These are phyloP conservation scores for Todiramphus chloris DNA, from an alignment of 2,113 vertebrate species.

Conservation along the genomic window DNA sequence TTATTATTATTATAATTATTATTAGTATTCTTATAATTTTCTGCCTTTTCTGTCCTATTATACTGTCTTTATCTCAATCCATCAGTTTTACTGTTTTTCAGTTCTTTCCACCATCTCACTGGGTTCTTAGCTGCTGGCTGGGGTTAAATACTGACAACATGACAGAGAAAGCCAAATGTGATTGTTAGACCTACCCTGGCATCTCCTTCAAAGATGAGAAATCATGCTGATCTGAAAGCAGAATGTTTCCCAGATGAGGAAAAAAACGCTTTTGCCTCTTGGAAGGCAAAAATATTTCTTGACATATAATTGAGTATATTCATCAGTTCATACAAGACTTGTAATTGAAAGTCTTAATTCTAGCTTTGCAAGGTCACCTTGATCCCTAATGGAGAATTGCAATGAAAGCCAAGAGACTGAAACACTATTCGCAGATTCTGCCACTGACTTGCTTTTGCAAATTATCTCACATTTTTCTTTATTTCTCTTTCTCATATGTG, in stretches of 20 bases:
- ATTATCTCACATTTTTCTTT: neutral
- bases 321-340: neutral
- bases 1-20: neutral
- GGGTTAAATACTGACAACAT: neutral
- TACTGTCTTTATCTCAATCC: neutral
- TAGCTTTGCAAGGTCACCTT: constrained; percentile 27
- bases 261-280: neutral
- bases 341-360: constrained; percentile 42
- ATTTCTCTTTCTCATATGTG: neutral
- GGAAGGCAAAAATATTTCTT: neutral
- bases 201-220: neutral
- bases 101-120: neutral
- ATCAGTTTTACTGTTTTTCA: neutral
- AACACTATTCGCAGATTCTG: neutral
- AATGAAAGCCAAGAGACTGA: neutral
- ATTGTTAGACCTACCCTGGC: neutral
- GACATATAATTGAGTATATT: neutral
- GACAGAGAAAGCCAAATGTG: neutral
- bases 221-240: neutral
- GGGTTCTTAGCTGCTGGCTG: neutral
- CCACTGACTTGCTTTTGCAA: constrained; percentile 34
- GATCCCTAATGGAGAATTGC: neutral
- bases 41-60: neutral
- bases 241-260: neutral
- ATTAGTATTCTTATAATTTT: neutral